These are phyloP conservation scores for Drosophila aldrichi DNA, from an alignment of 2,888 invertebrate species.

Conservation along the genomic window DNA sequence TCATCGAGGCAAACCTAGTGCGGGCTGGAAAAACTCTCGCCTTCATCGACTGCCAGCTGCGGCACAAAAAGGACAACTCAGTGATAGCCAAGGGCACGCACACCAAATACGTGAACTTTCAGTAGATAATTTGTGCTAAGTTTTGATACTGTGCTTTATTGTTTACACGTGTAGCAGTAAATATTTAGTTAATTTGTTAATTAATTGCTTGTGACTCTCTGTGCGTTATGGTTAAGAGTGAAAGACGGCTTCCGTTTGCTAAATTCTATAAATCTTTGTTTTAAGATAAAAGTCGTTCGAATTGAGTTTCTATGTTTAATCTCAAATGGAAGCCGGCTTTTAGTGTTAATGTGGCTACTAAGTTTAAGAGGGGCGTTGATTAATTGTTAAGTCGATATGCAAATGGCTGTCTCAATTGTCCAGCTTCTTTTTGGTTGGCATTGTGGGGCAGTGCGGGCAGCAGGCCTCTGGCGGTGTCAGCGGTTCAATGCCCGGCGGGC, in stretches of 20 bases:
- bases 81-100: slow-evolving; percentile 93
- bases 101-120: slow-evolving; percentile 89
- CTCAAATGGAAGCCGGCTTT: slow-evolving; percentile 27
- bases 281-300: neutral
- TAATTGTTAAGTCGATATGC: slow-evolving; percentile 74
- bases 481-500: slow-evolving; percentile 81
- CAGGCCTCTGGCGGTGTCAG: slow-evolving; percentile 84
- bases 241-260: slow-evolving; percentile 20
- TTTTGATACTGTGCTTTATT: slow-evolving; percentile 73
- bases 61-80: slow-evolving; percentile 89
- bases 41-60: slow-evolving; percentile 92
- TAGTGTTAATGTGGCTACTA: slow-evolving; percentile 64
- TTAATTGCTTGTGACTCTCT: slow-evolving; percentile 54
- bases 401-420: slow-evolving; percentile 20
- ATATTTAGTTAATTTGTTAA: slow-evolving; percentile 60
- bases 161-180: slow-evolving; percentile 77
- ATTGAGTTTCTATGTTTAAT: neutral
- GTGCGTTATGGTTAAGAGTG: slow-evolving; percentile 49
- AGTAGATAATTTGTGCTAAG: slow-evolving; percentile 6
- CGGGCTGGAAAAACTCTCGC: slow-evolving; percentile 92
- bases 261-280: neutral
- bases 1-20: slow-evolving; percentile 91
- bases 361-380: slow-evolving; percentile 50
- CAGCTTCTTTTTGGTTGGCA: slow-evolving; percentile 37
- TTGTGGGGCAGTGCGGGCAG: slow-evolving; percentile 84